phyloP scores from a whole-genome alignment of 1,140 invertebrate species.

The Hycleus phaleratus region DNA sequence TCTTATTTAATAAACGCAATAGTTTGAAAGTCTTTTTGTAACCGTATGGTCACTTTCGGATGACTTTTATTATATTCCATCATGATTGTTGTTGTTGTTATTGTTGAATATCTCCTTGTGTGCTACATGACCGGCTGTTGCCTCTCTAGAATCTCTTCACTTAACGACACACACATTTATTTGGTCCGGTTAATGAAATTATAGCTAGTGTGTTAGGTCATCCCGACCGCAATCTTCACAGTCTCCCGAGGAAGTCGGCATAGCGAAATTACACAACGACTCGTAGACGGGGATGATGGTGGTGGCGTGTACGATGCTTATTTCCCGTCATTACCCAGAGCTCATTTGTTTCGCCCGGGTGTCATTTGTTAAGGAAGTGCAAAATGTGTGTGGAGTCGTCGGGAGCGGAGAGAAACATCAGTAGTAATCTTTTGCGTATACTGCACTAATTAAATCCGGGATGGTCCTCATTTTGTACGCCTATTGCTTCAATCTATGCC shows the following conservation, averaged over 20 bases:
- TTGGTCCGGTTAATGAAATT: conserved; percentile 21
- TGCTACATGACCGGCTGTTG: conserved; percentile 10
- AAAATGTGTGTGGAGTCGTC: conserved; percentile 7
- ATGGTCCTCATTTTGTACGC: too few species aligned
- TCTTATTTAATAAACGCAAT: conserved; percentile 23
- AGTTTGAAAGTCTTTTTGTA: conserved; percentile 8
- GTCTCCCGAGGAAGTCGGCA: conserved; percentile 11
- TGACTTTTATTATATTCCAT: conserved; percentile 23
- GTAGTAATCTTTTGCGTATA: too few species aligned
- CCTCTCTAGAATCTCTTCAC: conserved; percentile 5
- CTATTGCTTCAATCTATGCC: too few species aligned
- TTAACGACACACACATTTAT: conserved; percentile 17
- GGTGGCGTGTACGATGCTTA: conserved; percentile 6
- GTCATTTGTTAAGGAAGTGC: conserved; percentile 16
- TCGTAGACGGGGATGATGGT: conserved; percentile 1
- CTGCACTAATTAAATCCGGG: too few species aligned
- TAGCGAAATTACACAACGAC: conserved; percentile 13
- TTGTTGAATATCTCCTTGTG: background rate
- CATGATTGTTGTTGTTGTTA: conserved; percentile 14
- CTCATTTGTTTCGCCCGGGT: conserved; percentile 15
- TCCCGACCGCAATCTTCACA: conserved; percentile 19
- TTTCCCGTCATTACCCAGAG: conserved; percentile 15
- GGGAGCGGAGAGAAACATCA: background rate
- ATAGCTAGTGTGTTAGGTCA: conserved; percentile 17
- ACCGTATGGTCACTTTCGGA: background rate